These are phyloP conservation scores for Troides aeacus DNA, from an alignment of 2,888 invertebrate genomes.

Conservation along the genomic window DNA sequence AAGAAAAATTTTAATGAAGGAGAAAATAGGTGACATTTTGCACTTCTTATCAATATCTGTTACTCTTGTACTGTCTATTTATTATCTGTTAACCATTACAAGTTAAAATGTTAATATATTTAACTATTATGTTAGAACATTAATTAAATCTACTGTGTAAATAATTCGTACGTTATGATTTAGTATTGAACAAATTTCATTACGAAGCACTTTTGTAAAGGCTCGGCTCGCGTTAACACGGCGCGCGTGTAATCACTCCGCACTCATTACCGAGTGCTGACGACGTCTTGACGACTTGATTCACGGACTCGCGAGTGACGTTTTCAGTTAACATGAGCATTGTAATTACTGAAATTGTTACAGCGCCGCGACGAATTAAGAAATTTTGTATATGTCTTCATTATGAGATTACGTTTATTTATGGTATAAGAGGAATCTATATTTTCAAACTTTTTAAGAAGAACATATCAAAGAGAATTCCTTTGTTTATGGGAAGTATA, in stretches of 20 bases:
- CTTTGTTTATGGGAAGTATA: too few species aligned
- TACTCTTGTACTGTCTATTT: background rate
- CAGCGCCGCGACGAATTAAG: background rate
- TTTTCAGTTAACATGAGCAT: constrained; percentile 16
- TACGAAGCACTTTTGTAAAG: constrained; percentile 14
- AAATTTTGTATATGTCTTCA: background rate
- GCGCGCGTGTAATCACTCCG: constrained; percentile 15
- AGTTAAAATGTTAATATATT: background rate
- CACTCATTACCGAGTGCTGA: constrained; percentile 20
- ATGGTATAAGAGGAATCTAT: too few species aligned
- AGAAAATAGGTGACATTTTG: too few species aligned
- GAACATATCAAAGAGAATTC: too few species aligned
- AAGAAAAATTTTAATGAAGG: too few species aligned
- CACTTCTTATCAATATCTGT: too few species aligned
- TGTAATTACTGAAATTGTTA: constrained; percentile 14
- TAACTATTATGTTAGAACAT: background rate
- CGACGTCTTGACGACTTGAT: constrained; percentile 15
- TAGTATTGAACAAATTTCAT: constrained; percentile 10
- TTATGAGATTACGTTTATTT: background rate
- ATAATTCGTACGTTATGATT: background rate
- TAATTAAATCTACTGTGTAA: background rate
- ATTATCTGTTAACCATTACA: background rate
- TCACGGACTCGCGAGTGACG: constrained; percentile 14
- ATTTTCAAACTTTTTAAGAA: too few species aligned
- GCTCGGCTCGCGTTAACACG: background rate